These are phyloP conservation scores for Apis cerana DNA, from an alignment of 1,140 invertebrate genomes.

Conservation along the genomic window DNA sequence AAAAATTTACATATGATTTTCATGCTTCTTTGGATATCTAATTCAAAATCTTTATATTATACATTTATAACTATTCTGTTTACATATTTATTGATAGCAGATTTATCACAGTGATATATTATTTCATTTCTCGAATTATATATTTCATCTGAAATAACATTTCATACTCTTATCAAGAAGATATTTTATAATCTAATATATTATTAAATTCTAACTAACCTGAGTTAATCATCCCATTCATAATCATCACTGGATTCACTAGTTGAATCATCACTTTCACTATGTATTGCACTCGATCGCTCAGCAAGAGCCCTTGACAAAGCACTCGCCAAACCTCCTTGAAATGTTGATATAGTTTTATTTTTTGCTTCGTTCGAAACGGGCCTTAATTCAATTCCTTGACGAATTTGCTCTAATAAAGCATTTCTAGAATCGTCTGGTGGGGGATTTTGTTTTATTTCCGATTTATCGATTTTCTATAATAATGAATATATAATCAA, in stretches of 20 bases:
- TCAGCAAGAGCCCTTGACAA: conserved; percentile 89
- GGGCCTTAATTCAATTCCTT: conserved; percentile 87
- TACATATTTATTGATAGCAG: conserved; percentile 59
- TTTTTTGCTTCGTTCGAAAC: conserved; percentile 78
- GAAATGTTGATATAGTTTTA: conserved; percentile 80
- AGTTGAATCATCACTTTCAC: conserved; percentile 83
- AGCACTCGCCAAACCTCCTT: conserved; percentile 88
- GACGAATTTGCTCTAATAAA: conserved; percentile 81
- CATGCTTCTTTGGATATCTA: conserved; percentile 59
- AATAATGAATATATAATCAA: conserved; percentile 34
- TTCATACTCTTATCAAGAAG: conserved; percentile 13
- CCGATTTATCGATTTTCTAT: conserved; percentile 82
- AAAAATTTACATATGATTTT: conserved; percentile 57
- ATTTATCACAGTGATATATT: conserved; percentile 65
- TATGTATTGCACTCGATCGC: conserved; percentile 86
- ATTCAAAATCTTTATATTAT: conserved; percentile 56
- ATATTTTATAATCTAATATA: background rate
- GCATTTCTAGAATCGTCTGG: conserved; percentile 83
- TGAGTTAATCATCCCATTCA: conserved; percentile 86
- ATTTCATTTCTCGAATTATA: conserved; percentile 51
- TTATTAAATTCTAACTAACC: conserved; percentile 18
- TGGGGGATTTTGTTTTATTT: conserved; percentile 65
- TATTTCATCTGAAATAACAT: conserved; percentile 53
- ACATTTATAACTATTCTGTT: conserved; percentile 59
- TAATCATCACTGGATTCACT: conserved; percentile 84